Evolutionary conservation across 2,113 vertebrate species (phyloP).

Genomic region (Eleginops maclovinus): DNA sequence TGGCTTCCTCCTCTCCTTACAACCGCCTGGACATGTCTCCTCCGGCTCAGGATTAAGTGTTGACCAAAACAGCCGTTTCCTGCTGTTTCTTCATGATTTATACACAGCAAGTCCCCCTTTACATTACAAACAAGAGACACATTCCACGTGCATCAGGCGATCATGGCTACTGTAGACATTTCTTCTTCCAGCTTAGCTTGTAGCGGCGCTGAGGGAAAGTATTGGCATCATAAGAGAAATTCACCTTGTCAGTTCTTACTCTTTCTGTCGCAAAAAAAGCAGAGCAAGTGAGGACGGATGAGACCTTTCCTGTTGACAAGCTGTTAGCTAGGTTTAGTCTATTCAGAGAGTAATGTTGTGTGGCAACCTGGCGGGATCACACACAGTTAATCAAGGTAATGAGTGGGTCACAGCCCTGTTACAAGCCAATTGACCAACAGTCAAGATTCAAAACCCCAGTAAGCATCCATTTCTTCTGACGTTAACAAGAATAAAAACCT

Average conservation of each 20-base stretch:
- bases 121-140: slow-evolving; percentile 51
- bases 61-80: slow-evolving; percentile 70
- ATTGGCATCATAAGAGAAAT: slow-evolving; percentile 37
- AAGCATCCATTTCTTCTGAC: slow-evolving; percentile 21
- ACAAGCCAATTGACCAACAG: slow-evolving; percentile 45
- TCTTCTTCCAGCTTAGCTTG: slow-evolving; percentile 21
- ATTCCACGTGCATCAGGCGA: slow-evolving; percentile 26
- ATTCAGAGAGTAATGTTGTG: slow-evolving; percentile 61
- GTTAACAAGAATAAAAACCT: slow-evolving; percentile 6
- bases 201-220: slow-evolving; percentile 7
- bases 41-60: slow-evolving; percentile 56
- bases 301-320: slow-evolving; percentile 72
- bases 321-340: slow-evolving; percentile 66
- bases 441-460: slow-evolving; percentile 49
- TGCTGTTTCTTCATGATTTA: slow-evolving; percentile 65
- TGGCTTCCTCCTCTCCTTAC: slow-evolving; percentile 28
- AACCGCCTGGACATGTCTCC: slow-evolving; percentile 38
- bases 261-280: slow-evolving; percentile 49
- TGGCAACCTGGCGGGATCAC: slow-evolving; percentile 66
- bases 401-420: slow-evolving; percentile 50
- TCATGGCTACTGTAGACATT: slow-evolving; percentile 1
- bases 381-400: slow-evolving; percentile 72
- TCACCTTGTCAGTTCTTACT: slow-evolving; percentile 37
- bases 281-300: slow-evolving; percentile 41
- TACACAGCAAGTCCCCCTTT: slow-evolving; percentile 31